These are phyloP conservation scores for Drosophila suzukii DNA, from an alignment of 1,140 invertebrate species.

Conservation along the genomic window DNA sequence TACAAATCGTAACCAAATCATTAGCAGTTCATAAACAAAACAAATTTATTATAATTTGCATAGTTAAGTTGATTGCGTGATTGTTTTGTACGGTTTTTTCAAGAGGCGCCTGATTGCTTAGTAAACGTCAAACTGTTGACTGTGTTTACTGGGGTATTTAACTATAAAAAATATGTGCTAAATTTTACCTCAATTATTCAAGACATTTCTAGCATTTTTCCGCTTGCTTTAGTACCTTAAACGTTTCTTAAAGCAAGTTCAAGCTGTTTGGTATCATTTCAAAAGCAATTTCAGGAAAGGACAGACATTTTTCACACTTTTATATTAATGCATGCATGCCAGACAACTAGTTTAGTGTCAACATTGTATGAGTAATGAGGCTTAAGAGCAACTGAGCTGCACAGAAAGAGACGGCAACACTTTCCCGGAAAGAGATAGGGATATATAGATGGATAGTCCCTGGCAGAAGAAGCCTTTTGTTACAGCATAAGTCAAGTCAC, in stretches of 20 bases:
- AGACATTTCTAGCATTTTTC: neutral
- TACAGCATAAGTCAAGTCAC: conserved; percentile 47
- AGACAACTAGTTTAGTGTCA: conserved; percentile 72
- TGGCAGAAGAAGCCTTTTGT: conserved; percentile 46
- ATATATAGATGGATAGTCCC: conserved; percentile 7
- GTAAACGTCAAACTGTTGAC: conserved; percentile 5
- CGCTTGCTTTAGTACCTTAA: neutral
- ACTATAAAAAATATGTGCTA: neutral
- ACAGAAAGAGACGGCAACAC: neutral
- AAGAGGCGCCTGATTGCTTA: conserved; percentile 9
- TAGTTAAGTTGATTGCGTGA: conserved; percentile 47
- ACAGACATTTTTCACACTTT: conserved; percentile 32
- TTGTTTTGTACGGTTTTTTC: conserved; percentile 25
- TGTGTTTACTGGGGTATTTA: neutral
- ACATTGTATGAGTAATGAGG: conserved; percentile 79
- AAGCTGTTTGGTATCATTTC: conserved; percentile 12
- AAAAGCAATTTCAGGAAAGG: conserved; percentile 11
- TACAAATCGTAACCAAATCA: conserved; percentile 57
- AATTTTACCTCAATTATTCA: neutral
- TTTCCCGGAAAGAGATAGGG: conserved; percentile 1
- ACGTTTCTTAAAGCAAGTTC: conserved; percentile 13
- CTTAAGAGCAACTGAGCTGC: conserved; percentile 17
- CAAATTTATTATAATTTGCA: conserved; percentile 59
- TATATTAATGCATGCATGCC: conserved; percentile 49
- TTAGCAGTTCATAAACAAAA: conserved; percentile 62